Evolutionary conservation across 2,113 vertebrate species (phyloP), one percentile per base, ranked within the genome.

Genomic region (Calidris pygmaea): DNA sequence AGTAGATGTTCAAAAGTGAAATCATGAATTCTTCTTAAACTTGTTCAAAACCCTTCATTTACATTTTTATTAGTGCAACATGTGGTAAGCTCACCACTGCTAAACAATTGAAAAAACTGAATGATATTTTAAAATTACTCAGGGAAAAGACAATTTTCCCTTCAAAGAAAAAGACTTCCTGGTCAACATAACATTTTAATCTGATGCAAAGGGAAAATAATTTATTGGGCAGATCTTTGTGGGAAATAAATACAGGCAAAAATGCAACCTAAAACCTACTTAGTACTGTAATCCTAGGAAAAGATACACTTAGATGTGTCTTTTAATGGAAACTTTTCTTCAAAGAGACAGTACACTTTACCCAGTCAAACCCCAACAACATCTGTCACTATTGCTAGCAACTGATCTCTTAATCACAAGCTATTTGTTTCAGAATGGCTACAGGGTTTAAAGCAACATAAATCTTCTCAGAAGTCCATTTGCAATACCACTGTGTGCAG

Each of bases 271-370:
- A 81, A 93, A 96, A 95, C 52, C 56, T 77, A 94, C 92, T 95
- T 97, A 87, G 62, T 55, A 73, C 39, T 48, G 26, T 96, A 97
- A 98, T 95, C 75, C 93, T 60, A 43, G 63, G 66, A 66, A 77
- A 96, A 94, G 39, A 92, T 85, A 84, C 72, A 96, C 56, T 97
- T 96, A 90, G 58, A 93, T 74, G 41, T 89, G 85, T 92, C 65
- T 93, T 89, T 97, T 96, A 97, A 96, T 90, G 80, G 92, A 96
- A 97, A 95, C 91, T 97, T 98, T 95, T 63, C 96, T 97, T 97
- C 66, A n/a, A 94, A 98, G 83, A 92, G 72, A 93, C 68, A 10
- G 55, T 92, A 55, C 37, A 78, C 62, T 93, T 95, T 95, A 92
- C 27, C 32, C 32, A 87, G 84, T 90, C 79, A 96, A 96, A 96